Evolutionary conservation across 1,140 invertebrate species (phyloP).

Genomic region (Scaptomyza hsui): DNA sequence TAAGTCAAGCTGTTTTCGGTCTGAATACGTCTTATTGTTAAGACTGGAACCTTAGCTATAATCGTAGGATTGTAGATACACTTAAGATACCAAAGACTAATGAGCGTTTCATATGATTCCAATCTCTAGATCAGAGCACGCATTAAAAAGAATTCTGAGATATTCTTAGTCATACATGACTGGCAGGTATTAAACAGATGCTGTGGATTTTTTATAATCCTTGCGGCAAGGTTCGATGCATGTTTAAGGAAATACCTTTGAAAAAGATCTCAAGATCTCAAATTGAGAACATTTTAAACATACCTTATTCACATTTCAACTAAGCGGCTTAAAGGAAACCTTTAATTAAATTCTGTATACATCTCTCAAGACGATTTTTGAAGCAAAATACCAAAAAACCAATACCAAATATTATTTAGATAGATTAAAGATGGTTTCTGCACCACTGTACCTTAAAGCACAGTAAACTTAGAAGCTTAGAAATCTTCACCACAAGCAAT

Average conservation of each 20-base stretch:
- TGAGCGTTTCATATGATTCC: neutral
- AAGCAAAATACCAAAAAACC: too few species aligned
- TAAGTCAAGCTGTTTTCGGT: constrained; percentile 13
- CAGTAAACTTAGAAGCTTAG: neutral
- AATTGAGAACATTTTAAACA: too few species aligned
- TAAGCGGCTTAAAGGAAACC: too few species aligned
- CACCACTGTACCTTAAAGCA: constrained; percentile 4
- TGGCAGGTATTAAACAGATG: neutral
- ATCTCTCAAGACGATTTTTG: too few species aligned
- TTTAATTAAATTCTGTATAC: too few species aligned
- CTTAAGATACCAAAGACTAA: constrained; percentile 6
- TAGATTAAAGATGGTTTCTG: neutral
- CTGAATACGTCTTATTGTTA: neutral
- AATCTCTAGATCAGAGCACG: neutral
- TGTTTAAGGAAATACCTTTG: too few species aligned
- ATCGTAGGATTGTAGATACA: neutral
- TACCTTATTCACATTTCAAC: too few species aligned
- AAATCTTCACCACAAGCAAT: constrained; percentile 13
- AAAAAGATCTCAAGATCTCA: too few species aligned
- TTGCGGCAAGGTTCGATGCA: too few species aligned
- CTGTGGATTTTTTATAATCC: too few species aligned
- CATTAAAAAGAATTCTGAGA: neutral
- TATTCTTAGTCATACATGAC: constrained; percentile 6
- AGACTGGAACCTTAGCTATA: neutral
- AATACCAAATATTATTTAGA: neutral